Percentiles rank a stretch among this genome's conserved stretches.
phyloP scores from a whole-genome alignment of 2,888 invertebrate genomes.

The Napeogenes sylphis region DNA sequence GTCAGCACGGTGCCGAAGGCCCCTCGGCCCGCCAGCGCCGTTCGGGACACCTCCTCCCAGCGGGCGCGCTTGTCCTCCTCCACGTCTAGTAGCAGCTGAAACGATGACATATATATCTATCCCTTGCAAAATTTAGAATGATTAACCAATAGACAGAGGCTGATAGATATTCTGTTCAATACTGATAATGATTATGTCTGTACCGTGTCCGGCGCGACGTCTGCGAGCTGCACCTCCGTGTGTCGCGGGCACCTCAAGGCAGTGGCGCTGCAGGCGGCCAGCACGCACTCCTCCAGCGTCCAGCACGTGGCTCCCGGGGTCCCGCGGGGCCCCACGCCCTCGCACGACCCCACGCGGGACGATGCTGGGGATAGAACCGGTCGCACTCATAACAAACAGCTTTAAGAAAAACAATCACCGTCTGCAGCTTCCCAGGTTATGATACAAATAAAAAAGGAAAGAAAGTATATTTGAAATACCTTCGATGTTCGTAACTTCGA shows the following conservation, averaged over 20 bases:
- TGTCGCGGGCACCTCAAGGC: conserved; percentile 87
- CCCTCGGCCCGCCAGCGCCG: conserved; percentile 91
- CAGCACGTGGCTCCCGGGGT: conserved; percentile 82
- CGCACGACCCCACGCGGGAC: conserved; percentile 89
- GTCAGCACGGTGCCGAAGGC: conserved; percentile 98
- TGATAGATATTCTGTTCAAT: neutral
- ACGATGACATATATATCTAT: neutral
- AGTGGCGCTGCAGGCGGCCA: conserved; percentile 85
- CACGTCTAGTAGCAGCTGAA: conserved; percentile 90
- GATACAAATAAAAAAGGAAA: neutral
- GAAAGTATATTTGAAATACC: neutral
- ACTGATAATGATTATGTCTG: neutral
- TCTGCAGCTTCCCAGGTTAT: too few species aligned
- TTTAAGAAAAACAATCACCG: too few species aligned
- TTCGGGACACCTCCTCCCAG: conserved; percentile 87
- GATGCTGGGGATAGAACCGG: conserved; percentile 73
- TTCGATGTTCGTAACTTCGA: too few species aligned
- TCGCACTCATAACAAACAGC: neutral
- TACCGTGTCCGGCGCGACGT: conserved; percentile 95
- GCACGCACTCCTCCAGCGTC: conserved; percentile 97
- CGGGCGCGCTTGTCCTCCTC: conserved; percentile 88
- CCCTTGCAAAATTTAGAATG: neutral
- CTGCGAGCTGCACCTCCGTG: conserved; percentile 82
- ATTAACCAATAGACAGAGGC: neutral
- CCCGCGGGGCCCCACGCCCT: conserved; percentile 83